Percentiles rank a stretch among this genome's conserved stretches.
Evolutionary conservation across 2,888 invertebrate genomes (phyloP).

Genomic region (Hypena proboscidalis): DNA sequence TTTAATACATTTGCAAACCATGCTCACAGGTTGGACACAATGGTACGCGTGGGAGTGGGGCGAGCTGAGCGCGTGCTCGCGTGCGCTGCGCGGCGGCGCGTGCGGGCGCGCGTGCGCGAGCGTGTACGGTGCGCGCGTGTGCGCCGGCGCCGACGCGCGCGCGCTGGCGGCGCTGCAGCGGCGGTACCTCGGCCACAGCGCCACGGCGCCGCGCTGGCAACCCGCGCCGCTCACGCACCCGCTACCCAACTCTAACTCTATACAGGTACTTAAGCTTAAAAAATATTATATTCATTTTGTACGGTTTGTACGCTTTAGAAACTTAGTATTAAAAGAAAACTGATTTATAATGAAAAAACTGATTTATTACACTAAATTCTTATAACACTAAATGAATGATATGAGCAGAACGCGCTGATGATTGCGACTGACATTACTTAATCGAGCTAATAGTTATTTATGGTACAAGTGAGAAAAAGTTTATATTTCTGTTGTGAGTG

Average conservation of each 20-base stretch:
- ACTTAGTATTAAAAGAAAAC: too few relatives aligned
- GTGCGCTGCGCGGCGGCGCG: conserved; percentile 45
- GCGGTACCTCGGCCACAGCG: conserved; percentile 58
- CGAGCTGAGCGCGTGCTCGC: conserved; percentile 58
- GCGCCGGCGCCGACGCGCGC: conserved; percentile 54
- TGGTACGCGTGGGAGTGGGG: conserved; percentile 82
- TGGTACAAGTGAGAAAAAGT: too few relatives aligned
- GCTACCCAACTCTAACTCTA: conserved; percentile 45
- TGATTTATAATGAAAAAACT: too few relatives aligned
- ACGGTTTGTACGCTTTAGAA: too few relatives aligned
- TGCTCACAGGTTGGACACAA: conserved; percentile 68
- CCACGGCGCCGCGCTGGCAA: conserved; percentile 44
- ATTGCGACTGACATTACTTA: too few relatives aligned
- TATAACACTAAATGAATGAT: too few relatives aligned
- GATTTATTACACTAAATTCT: too few relatives aligned
- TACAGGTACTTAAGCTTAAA: conserved; percentile 49
- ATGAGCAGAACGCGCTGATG: too few relatives aligned
- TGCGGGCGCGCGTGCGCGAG: conserved; percentile 40
- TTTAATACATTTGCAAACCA: too few relatives aligned
- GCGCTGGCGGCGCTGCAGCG: conserved; percentile 67
- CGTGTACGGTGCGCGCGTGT: conserved; percentile 69
- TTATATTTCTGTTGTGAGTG: too few relatives aligned
- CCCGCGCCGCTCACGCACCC: conserved; percentile 41
- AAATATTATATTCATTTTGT: neutral
- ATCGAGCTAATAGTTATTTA: too few relatives aligned